Evolutionary conservation across 2,113 vertebrate species (phyloP), one percentile per base, ranked within the genome.

Genomic region (Rhynchopsitta pachyrhyncha): DNA sequence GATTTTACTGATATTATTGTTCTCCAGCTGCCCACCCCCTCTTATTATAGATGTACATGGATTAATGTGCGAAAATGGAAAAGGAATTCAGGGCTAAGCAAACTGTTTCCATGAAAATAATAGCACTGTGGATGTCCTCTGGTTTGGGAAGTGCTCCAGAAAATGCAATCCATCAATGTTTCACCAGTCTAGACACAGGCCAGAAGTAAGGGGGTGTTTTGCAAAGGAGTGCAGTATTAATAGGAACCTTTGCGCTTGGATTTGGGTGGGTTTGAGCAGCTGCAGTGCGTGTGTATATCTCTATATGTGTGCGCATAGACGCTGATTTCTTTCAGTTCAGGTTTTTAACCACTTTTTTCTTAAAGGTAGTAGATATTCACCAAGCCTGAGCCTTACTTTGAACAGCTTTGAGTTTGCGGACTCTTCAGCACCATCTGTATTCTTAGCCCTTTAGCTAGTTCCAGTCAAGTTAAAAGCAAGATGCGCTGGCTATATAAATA

Each of bases 1-100:
- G 96, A 96, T 96, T 95, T 97, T 96, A 96, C 94, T 95, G 96
- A 90, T 70, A 60, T 87, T 95, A 91, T 89, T 93, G 73, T 95
- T 91, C 62, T 87, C 11, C 13, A 59, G 66, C 62, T 7, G n/a
- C 77, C 81, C 85, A 42, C 81, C 55, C 37, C 52, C 74, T 71
- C 85, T 92, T 95, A 92, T 93, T 93, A 78, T 78, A 93, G 95
- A 78, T 37, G 25, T 73, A 89, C 60, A 60, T 70, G 60, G 88
- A 96, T 96, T 96, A 83, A 96, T 95, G 92, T 95, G 91, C 81
- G 46, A 67, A 97, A 84, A 78, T 93, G 59, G 28, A 88, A 91
- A 94, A 92, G 55, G 96, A 93, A 96, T 96, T 89, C 76, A 88
- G 78, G 87, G 44, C 71, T 92, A 86, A 55, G 74, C 68, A 95